Evolutionary conservation across 2,888 invertebrate genomes (phyloP), one percentile per base, ranked within the genome.

Genomic region (Balanococcus diminutus): DNA sequence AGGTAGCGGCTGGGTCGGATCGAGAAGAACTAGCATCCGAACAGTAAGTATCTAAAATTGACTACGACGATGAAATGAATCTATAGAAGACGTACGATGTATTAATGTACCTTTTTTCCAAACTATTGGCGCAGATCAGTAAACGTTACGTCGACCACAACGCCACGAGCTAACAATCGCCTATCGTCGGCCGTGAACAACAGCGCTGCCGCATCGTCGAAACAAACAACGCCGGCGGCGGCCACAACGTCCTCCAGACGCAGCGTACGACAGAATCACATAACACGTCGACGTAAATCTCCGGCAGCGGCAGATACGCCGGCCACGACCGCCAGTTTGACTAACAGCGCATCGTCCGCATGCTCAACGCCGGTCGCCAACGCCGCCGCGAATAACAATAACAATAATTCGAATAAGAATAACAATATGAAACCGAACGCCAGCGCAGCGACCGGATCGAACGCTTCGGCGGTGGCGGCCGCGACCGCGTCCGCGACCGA

Each of bases 251-350:
- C 86, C 42, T 81, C 86, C 0, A 56, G 86, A 67, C 81, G 86
- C 22, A 67, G 81, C 28, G 82, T 82, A n/a, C 86, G 86, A n/a
- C 81, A 86, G 28, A 86, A 86, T 67, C 86, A 86, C 25, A 28
- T 86, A n/a, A 82, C 82, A 4, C 86, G 86, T 8, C 82, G 86
- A 36, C 86, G 86, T 16, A 82, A 82, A n/a, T 25, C 67, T 25
- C 67, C 84, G 36, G 67, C 75, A 8, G 46, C 75, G 22, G 22
- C 32, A 14, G 28, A 19, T 39, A 14, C 81, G 19, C 5, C 81
- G 1, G 36, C 22, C 1, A 42, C 42, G n/a, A 22, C 39, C 4
- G 42, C 42, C 19, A 9, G 19, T 19, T 4, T n/a, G 32, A 19
- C 56, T 11, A 67, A 28, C 61, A 25, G 1, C 28, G 19, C n/a